Base-by-base conservation (phyloP, 1,140 invertebrate species). In the Aradophagus sp. region DNA sequence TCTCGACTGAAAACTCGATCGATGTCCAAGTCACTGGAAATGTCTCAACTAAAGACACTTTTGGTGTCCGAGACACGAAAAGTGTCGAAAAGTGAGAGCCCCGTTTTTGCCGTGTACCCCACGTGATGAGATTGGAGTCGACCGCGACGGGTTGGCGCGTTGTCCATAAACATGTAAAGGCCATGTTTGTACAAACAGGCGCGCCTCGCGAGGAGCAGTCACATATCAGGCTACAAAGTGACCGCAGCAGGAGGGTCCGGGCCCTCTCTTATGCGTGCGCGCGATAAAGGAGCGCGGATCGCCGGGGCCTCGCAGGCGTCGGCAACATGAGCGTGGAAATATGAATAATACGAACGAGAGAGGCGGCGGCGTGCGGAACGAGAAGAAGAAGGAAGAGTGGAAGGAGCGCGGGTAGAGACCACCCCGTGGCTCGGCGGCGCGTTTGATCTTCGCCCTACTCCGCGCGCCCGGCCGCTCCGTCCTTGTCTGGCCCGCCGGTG, bases 341-440 rank as follows among this genome's bases (percentile, higher is more conserved):
- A 83, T 83, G 77, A 82, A 84, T 84, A 84, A 83, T 83, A 84
- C 80, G 79, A 80, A 76, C 73, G 72, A 78, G 77, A 77, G 75
- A 76, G 74, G 77, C 56, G 42, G 67, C 50, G 31, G 44, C 39
- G 56, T 58, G 58, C 55, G 74, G 41, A 59, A 52, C 34, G 47
- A 55, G 23, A 55, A 74, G 41, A 50, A 55, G 23, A 55, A 74
- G 41, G 66, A 73, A 61, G 62, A 68, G 53, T 65, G 68, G 73
- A 63, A 67, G 56, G 65, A 72, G 65, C 76, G 74, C 77, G 81
- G 78, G 79, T 80, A 80, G 81, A 84, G 83, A 85, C 84, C 84
- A 85, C 84, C 84, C 84, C 84, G 84, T 85, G 83, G 83, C 76
- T 82, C 61, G 83, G 82, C 84, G 84, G 84, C 82, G 79, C 84